Percentiles rank a stretch among this genome's conserved stretches.
Conservation (phyloP, 2,888 invertebrate species). For the Andrena dorsata region DNA sequence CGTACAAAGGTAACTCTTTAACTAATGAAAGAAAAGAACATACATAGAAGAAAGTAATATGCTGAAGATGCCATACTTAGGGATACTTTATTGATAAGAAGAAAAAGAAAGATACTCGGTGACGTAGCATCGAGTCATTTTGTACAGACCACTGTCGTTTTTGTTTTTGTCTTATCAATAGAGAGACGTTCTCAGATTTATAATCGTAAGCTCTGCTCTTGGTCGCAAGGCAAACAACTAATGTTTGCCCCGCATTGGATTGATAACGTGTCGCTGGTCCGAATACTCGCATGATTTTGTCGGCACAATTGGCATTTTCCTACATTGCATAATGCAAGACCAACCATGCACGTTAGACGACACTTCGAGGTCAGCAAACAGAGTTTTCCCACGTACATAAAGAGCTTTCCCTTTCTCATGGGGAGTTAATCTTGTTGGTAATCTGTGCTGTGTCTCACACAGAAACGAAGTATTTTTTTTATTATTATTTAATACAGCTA, state of each 20-base stretch:
- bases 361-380: conserved; percentile 58
- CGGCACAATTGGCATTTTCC: conserved; percentile 59
- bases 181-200: conserved; percentile 33
- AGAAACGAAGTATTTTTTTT: conserved; percentile 20
- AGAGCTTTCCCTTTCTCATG: conserved; percentile 67
- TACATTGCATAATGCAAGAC: conserved; percentile 49
- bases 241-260: conserved; percentile 29
- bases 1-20: conserved; percentile 60
- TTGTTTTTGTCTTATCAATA: conserved; percentile 49
- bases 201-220: conserved; percentile 30
- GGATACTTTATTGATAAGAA: conserved; percentile 68
- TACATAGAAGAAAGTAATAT: conserved; percentile 66
- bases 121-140: conserved; percentile 53
- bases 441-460: conserved; percentile 41
- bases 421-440: conserved; percentile 51
- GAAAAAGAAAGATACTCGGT: conserved; percentile 51
- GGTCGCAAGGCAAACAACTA: conserved; percentile 1
- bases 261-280: conserved; percentile 27
- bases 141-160: conserved; percentile 53
- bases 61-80: conserved; percentile 78
- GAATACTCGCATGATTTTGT: conserved; percentile 39
- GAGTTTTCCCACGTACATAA: conserved; percentile 59
- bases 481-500: conserved; percentile 27
- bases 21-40: conserved; percentile 21
- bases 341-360: conserved; percentile 35